A percentile compares a stretch with the other conserved stretches of the same genome.
These are phyloP conservation scores for Sterrhoptilus dennistouni DNA, from an alignment of 2,113 vertebrate species.

Conservation along the genomic window DNA sequence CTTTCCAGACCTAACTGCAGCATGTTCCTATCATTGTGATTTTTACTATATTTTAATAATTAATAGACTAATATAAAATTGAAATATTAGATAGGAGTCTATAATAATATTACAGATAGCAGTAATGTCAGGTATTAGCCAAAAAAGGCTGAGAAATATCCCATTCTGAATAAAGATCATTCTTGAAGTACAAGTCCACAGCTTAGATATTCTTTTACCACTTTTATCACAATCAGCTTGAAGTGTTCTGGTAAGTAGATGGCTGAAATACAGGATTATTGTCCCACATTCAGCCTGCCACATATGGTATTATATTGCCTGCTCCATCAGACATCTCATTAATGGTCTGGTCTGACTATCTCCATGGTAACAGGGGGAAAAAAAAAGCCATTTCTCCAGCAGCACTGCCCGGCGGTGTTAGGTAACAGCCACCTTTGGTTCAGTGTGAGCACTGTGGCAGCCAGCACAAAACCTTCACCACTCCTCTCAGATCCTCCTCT, in stretches of 20 bases:
- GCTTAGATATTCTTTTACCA: background rate
- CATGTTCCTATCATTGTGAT: background rate
- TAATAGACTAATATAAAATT: background rate
- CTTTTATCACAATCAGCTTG: background rate
- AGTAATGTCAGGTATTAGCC: background rate
- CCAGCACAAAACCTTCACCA: background rate
- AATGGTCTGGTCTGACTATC: background rate
- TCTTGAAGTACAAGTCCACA: background rate
- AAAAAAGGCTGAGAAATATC: background rate
- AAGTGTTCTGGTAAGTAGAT: background rate
- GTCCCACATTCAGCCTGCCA: background rate
- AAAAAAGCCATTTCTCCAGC: background rate
- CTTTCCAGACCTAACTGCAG: background rate
- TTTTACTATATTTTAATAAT: conserved; percentile 5
- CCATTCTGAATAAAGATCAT: background rate
- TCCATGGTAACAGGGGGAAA: conserved; percentile 22
- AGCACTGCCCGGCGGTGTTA: background rate
- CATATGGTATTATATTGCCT: background rate
- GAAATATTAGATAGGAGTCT: background rate
- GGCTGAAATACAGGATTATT: background rate
- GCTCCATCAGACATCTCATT: background rate
- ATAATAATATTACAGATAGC: background rate
- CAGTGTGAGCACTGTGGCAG: background rate
- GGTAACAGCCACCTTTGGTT: background rate
- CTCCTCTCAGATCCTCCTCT: background rate